Base-by-base conservation (phyloP, 2,113 vertebrate species). In the Pseudorasbora parva region DNA sequence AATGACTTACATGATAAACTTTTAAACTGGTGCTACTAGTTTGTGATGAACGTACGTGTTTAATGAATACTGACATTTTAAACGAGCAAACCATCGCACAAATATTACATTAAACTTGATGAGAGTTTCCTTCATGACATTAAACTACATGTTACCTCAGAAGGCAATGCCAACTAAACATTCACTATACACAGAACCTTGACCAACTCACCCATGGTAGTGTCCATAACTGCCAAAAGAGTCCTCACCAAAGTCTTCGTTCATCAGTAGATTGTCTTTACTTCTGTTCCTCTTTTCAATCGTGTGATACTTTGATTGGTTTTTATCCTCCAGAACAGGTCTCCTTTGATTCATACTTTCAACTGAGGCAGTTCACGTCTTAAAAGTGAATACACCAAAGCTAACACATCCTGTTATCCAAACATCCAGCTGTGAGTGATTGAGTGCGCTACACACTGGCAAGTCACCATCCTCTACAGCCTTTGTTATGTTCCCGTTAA, bases 181-280 rank as follows among this genome's bases (percentile, higher is more conserved):
- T 12, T 19, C 11, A 74, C 8, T 19, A 54, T 15, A 5, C 14
- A 49, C 23, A 77, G 6, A 77, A 41, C 33, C 23, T 78, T 21
- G 51, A 62, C 4, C 54, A 27, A 91, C 92, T 88, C 47, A 94
- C 94, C 92, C 84, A 33, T 91, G 87, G 59, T 88, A 92, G 87
- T 90, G 85, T 89, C 92, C 92, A 14, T 91, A 81, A 59, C 62
- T 84, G 79, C 89, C 90, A 68, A 85, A 90, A 87, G 78, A 90
- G n/a, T 93, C 93, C 51, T 94, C 93, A 47, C 86, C 82, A n/a
- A 90, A 90, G 14, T 94, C 93, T 69, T 92, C 91, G 3, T 88
- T 88, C 73, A 87, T 75, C 37, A 94, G 86, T 78, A 93, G 88
- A 88, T 94, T 93, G 25, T 94, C 93, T 1, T 89, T 86, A 82